Base-by-base conservation (phyloP, 2,113 vertebrate species). In the Aptenodytes forsteri region DNA sequence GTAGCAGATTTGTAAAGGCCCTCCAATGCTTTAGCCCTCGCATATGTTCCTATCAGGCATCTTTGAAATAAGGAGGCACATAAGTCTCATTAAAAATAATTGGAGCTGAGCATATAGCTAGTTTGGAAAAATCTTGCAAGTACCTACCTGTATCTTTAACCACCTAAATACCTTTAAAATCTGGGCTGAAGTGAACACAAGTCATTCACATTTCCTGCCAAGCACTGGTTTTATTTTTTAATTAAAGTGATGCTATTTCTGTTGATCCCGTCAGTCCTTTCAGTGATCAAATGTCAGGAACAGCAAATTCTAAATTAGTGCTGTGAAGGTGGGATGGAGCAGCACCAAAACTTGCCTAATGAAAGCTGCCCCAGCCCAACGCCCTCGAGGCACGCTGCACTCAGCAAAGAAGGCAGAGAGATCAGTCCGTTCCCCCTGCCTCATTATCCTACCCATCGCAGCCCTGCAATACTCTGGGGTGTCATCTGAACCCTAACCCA, bases 51-150 rank as follows among this genome's bases (percentile, higher is more conserved):
- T 89, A 89, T 52, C 49, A 83, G 46, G 54, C 4, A 0, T 36
- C 64, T 69, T 73, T 89, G 42, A 91, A 89, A 85, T 40, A 62
- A 82, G 27, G 19, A 95, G 62, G 10, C 62, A 83, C 20, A 12
- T n/a, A 61, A 56, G 30, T 15, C 75, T 95, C 61, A 80, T 83
- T 93, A 87, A 93, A 96, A 94, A 91, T 85, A 93, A 93, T 59
- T 82, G 58, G 46, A 69, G 55, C 2, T 80, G 71, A 59, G 25
- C 19, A 54, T 52, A 56, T 3, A 83, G 34, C 9, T 87, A 36
- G 34, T 65, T 69, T 29, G 54, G 58, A 94, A 84, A 84, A 76
- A 83, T 13, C 34, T 82, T 61, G 22, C n/a, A 73, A 44, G 30
- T 82, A 72, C 47, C 7, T 91, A 71, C 40, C 38, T 90, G 7